These are phyloP conservation scores for Himalopsyche tibetana DNA, from an alignment of 2,888 invertebrate genomes.

Conservation along the genomic window DNA sequence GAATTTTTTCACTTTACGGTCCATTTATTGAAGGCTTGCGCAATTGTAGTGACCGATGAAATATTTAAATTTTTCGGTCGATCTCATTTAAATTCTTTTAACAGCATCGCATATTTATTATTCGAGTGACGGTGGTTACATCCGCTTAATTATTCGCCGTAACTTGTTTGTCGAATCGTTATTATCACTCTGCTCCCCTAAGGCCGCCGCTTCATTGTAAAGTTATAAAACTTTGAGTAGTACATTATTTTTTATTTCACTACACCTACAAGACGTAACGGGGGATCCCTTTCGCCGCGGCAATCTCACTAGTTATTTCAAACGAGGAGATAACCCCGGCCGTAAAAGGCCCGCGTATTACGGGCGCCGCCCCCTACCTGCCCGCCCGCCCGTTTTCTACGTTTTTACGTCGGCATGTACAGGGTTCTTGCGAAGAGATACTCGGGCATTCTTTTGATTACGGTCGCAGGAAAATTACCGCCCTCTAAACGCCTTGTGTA, in stretches of 20 bases:
- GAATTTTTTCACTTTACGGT: too few relatives aligned
- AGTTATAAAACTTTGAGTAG: slow-evolving; percentile 34
- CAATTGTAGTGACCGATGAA: too few relatives aligned
- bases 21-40: too few relatives aligned
- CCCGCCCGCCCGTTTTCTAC: neutral
- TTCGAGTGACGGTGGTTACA: too few relatives aligned
- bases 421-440: neutral
- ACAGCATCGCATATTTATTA: too few relatives aligned
- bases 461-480: neutral
- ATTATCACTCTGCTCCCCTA: neutral
- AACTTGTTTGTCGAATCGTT: slow-evolving; percentile 1
- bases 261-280: slow-evolving; percentile 27
- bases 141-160: neutral
- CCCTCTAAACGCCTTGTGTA: neutral
- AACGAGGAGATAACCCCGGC: slow-evolving; percentile 37
- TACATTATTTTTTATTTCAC: slow-evolving; percentile 26
- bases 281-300: slow-evolving; percentile 1
- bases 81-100: too few relatives aligned
- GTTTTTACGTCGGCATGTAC: slow-evolving; percentile 13
- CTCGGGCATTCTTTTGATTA: slow-evolving; percentile 29
- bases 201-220: slow-evolving; percentile 23
- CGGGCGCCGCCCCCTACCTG: neutral
- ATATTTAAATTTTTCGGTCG: too few relatives aligned
- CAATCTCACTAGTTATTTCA: slow-evolving; percentile 31
- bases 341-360: slow-evolving; percentile 29